Base-by-base conservation (phyloP, 2,797 vertebrate species). In the Mormyrus hasselquistii region DNA sequence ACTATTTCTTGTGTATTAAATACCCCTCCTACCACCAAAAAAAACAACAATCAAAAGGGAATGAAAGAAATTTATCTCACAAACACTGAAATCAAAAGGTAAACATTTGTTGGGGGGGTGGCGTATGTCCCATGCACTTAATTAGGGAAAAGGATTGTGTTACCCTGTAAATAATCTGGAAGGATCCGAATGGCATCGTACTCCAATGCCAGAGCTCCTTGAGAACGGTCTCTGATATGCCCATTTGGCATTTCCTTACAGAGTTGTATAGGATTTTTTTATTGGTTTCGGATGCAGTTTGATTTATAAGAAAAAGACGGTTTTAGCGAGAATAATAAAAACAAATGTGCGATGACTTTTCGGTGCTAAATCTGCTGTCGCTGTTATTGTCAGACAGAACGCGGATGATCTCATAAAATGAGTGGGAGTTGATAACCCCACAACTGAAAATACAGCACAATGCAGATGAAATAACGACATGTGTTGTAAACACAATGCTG, bases 261-360 rank as follows among this genome's bases (percentile, higher is more conserved):
- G n/a, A 49, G 16, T 9, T 86, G 47, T 22, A 29, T 2, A 7
- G 47, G 22, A 12, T 14, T n/a, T 52, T 49, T 89, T 34, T 9
- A 50, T 19, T 29, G 34, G 55, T 79, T 44, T 73, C 3, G 52
- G 55, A 38, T 53, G 12, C 57, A 85, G 34, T 89, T 38, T 6
- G 29, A 86, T 62, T 69, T 73, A 65, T 55, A 16, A 49, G 76
- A 38, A 83, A 65, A 52, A 83, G 44, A 57, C 29, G 16, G 53
- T 47, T 89, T 59, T 85, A 44, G 41, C 14, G 19, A 44, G 84
- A 65, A 34, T 89, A 38, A 69, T 69, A 65, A 87, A 90, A 89
- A 87, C 62, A 87, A 92, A 90, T 91, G 57, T 86, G 87, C 89
- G 79, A 91, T 87, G 90, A 90, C 91, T 92, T 92, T 92, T 89